A percentile compares a stretch with the other conserved stretches of the same genome.
These are phyloP conservation scores for Pomacea maculata DNA, from an alignment of 1,140 invertebrate species.

Conservation along the genomic window DNA sequence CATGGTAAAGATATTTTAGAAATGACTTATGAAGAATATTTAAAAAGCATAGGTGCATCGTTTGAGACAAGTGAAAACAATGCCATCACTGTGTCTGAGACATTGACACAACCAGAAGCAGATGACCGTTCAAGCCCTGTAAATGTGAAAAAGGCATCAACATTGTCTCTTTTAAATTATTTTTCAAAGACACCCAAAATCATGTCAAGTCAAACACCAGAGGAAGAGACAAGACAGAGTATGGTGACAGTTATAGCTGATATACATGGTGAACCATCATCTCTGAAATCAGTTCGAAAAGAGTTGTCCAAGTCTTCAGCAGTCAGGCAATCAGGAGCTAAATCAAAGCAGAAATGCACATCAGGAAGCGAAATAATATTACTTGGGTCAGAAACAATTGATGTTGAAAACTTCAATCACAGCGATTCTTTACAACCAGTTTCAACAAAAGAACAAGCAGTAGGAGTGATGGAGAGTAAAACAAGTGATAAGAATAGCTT, in stretches of 20 bases:
- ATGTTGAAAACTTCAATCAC: neutral
- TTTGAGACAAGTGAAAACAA: neutral
- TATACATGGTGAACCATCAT: constrained; percentile 7
- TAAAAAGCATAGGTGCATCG: constrained; percentile 1
- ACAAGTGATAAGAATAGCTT: no score
- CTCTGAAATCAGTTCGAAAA: no score
- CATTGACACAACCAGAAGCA: neutral
- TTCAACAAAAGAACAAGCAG: neutral
- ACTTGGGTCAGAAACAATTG: constrained; percentile 20
- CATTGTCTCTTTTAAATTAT: constrained; percentile 8
- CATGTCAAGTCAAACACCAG: neutral
- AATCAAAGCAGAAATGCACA: neutral
- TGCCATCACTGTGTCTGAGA: neutral
- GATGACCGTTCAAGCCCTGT: neutral
- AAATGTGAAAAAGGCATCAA: neutral
- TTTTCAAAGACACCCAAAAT: constrained; percentile 9
- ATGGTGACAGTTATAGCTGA: constrained; percentile 10
- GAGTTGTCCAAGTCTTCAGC: no score
- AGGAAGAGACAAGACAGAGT: neutral
- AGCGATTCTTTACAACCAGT: neutral
- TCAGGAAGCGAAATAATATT: constrained; percentile 10
- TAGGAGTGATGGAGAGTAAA: no score
- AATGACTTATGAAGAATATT: constrained; percentile 7
- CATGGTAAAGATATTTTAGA: constrained; percentile 8
- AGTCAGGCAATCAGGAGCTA: neutral